Conservation (phyloP, 2,113 vertebrate genomes). For the Oreochromis spilurus region DNA sequence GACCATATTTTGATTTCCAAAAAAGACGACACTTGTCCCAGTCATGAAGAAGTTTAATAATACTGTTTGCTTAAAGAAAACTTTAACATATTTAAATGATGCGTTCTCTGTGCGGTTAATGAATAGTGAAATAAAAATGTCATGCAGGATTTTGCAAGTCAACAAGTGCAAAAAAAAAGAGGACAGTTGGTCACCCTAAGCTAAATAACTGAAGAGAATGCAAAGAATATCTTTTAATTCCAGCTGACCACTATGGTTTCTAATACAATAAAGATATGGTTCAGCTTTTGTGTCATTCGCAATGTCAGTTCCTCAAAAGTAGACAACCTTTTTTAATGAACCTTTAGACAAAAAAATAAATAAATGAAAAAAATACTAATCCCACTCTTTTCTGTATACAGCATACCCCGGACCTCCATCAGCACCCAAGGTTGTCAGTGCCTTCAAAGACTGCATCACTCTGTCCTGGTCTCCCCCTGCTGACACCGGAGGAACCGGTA, state of each 20-base stretch:
- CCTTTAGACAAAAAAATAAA: not conserved
- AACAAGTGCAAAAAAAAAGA: no score
- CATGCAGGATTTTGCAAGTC: no score
- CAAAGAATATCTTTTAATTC: not conserved
- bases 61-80: no score
- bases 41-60: no score
- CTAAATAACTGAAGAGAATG: not conserved
- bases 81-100: no score
- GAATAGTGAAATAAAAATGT: no score
- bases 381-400: conserved; percentile 33
- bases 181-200: no score
- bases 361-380: not conserved
- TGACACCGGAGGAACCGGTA: conserved; percentile 72
- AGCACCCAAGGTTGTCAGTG: conserved; percentile 74
- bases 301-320: not conserved
- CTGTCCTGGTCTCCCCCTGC: conserved; percentile 79
- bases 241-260: not conserved
- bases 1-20: no score
- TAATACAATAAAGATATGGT: not conserved
- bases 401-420: conserved; percentile 80
- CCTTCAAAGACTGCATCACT: conserved; percentile 75
- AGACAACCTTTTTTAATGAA: not conserved
- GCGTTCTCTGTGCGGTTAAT: no score
- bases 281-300: not conserved
- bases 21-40: no score